Evolutionary conservation across 92 coral and sea anemone species (phyloP).

Genomic region (Parazoanthus swiftii): DNA sequence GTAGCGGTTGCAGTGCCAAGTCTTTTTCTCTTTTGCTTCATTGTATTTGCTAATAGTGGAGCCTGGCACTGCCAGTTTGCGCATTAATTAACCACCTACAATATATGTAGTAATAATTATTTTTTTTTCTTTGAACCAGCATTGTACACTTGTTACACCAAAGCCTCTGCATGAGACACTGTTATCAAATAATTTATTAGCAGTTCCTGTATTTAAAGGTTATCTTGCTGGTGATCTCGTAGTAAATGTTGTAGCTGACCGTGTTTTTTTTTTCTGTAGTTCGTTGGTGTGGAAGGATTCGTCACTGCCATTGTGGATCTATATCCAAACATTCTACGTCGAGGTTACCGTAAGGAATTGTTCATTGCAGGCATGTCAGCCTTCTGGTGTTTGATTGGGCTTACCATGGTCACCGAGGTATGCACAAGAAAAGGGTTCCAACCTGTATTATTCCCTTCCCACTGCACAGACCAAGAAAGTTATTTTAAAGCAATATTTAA

Average conservation of each 20-base stretch:
- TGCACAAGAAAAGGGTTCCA: background rate
- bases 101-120: too few species aligned
- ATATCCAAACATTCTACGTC: conserved; percentile 73
- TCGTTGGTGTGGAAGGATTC: conserved; percentile 89
- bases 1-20: too few species aligned
- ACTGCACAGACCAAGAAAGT: background rate
- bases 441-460: background rate
- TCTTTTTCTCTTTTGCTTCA: too few species aligned
- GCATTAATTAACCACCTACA: too few species aligned
- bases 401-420: conserved; percentile 87
- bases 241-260: conserved; percentile 14
- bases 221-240: background rate
- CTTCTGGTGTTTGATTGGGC: conserved; percentile 79
- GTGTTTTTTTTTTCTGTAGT: conserved; percentile 45
- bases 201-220: background rate
- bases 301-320: conserved; percentile 88
- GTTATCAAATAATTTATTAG: background rate
- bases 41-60: too few species aligned
- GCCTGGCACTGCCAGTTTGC: too few species aligned
- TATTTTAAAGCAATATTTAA: too few species aligned
- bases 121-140: too few species aligned
- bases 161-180: background rate
- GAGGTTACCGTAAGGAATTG: conserved; percentile 82
- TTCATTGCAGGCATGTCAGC: conserved; percentile 68
- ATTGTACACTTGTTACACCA: background rate